Base-by-base conservation (phyloP, 2,888 invertebrate genomes). In the Cepaea hortensis region DNA sequence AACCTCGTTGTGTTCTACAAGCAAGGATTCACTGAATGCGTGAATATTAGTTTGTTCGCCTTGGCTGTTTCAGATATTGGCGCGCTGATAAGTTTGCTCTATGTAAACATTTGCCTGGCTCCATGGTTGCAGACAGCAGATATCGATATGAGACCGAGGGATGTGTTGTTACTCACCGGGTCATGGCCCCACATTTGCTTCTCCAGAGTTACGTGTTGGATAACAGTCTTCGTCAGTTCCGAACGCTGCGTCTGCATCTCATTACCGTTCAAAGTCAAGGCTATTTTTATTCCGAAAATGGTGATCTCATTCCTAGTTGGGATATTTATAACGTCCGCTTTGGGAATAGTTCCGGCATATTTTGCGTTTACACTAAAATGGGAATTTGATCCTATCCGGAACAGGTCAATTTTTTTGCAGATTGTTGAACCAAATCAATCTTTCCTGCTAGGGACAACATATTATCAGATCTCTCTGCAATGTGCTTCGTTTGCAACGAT, bases 261-360 rank as follows among this genome's bases (percentile, higher is more conserved):
- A 18, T 15, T 68, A 5, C 68, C 68, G 5, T 68, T 68, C 68
- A 68, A 68, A 68, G 68, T 76, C 1, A 76, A 76, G 50, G 3
- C 48, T 20, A 76, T 76, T 4, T 76, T 76, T 50, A 50, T 50
- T 76, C 76, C 76, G 48, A 76, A 76, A 76, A 48, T 76, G 76
- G 76, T 76, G 5, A 20, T 76, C 15, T 50, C 50, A 48, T 15
- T 76, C 50, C 18, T 76, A 18, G 13, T 50, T 20, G 50, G 15
- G 15, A 76, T 76, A 50, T 76, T 76, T 20, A 50, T 76, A 4
- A 20, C 50, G 46, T 76, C 76, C 20, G 76, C 76, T 76, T 3
- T 76, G 20, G 76, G 76, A 0, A 50, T 76, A 20, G 50, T 76
- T 7, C 76, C 76, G 15, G 76, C 50, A 5, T 76, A 76, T 20